Conservation (phyloP, 2,797 vertebrate species). For the Trachops cirrhosus region DNA sequence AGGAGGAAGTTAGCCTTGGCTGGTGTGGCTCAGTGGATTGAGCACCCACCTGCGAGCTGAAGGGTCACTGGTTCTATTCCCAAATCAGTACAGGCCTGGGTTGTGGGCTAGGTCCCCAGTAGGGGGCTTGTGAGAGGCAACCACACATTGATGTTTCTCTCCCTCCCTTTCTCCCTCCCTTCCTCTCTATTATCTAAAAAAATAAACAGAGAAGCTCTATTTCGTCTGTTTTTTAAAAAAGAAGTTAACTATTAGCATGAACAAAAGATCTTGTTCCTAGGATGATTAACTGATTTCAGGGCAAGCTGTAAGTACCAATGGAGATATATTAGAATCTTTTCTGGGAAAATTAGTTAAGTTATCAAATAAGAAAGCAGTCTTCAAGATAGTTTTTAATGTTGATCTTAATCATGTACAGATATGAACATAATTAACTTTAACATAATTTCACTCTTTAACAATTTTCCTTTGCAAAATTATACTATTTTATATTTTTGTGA, state of each 20-base stretch:
- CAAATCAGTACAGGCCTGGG: no score
- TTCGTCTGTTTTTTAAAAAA: not conserved
- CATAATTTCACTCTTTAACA: not conserved
- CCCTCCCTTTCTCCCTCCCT: no score
- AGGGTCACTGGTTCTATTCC: no score
- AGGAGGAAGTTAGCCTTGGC: not conserved
- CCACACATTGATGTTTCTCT: no score
- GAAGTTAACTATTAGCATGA: not conserved
- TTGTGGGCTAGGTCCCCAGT: no score
- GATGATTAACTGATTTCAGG: not conserved
- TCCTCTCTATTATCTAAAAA: no score
- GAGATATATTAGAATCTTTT: constrained; percentile 9
- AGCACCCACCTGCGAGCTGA: no score
- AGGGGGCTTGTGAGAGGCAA: no score
- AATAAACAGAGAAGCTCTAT: no score
- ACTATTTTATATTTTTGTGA: constrained; percentile 21
- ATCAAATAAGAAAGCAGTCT: constrained; percentile 6
- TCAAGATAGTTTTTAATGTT: constrained; percentile 31
- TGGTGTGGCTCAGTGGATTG: no score
- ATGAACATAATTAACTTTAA: not conserved
- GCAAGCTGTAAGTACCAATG: not conserved
- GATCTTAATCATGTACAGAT: not conserved
- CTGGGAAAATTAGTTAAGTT: constrained; percentile 24
- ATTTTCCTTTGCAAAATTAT: not conserved
- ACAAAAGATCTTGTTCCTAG: constrained; percentile 6